Conservation (phyloP, 2,888 invertebrate species). For the Sphaerophoria rueppellii region DNA sequence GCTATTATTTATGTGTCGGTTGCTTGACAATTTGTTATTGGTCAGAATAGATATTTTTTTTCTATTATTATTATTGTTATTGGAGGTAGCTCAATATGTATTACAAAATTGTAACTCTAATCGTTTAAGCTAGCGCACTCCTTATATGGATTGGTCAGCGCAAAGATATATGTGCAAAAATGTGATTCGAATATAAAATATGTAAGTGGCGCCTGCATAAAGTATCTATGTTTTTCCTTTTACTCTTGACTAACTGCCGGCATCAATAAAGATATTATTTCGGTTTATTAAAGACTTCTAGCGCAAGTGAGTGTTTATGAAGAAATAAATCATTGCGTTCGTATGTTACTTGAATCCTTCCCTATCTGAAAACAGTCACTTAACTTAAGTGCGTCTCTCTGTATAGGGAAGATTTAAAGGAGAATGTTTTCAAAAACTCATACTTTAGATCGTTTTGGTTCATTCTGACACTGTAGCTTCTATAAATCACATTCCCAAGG, state of each 20-base stretch:
- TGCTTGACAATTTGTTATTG: constrained; percentile 67
- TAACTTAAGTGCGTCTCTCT: not conserved
- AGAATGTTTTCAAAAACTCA: constrained; percentile 22
- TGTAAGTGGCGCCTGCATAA: constrained; percentile 52
- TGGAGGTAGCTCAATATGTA: constrained; percentile 24
- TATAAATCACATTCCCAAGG: constrained; percentile 21
- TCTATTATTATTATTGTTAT: constrained; percentile 39
- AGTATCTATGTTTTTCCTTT: constrained; percentile 12
- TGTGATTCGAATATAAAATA: constrained; percentile 66
- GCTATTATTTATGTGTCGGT: constrained; percentile 56
- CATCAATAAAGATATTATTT: constrained; percentile 51
- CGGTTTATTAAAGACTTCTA: not conserved
- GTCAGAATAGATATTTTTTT: constrained; percentile 64
- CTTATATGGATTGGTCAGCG: constrained; percentile 56
- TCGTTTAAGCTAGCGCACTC: constrained; percentile 50
- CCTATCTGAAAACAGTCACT: not conserved
- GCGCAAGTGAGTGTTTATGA: constrained; percentile 9
- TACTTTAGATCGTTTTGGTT: constrained; percentile 13
- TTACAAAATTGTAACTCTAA: constrained; percentile 29
- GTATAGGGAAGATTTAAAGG: not conserved
- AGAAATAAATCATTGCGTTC: constrained; percentile 25
- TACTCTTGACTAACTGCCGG: constrained; percentile 24
- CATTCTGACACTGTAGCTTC: constrained; percentile 19
- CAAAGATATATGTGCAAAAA: constrained; percentile 52
- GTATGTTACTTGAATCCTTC: constrained; percentile 2